Evolutionary conservation across 2,888 invertebrate species (phyloP).

Genomic region (Resseliella maxima): DNA sequence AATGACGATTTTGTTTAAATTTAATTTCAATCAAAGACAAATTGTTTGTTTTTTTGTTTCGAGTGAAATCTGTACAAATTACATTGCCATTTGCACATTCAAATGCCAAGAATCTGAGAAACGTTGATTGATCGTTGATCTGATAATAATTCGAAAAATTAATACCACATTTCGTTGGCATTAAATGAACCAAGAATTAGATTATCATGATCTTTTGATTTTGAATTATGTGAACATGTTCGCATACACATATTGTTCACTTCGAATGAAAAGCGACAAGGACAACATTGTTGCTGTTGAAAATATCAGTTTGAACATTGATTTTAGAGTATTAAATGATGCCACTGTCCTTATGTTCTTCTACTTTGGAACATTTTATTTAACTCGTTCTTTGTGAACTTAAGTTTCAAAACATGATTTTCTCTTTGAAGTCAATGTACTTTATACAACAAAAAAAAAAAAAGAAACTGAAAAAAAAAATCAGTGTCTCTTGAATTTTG

Average conservation of each 20-base stretch:
- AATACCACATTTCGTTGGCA: constrained; percentile 41
- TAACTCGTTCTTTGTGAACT: background rate
- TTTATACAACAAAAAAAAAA: background rate
- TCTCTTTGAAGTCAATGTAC: background rate
- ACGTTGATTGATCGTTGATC: constrained; percentile 45
- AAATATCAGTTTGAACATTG: too few species aligned
- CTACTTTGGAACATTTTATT: too few species aligned
- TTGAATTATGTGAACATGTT: background rate
- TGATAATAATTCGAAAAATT: constrained; percentile 26
- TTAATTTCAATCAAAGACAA: background rate
- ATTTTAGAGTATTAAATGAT: too few species aligned
- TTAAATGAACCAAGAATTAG: background rate
- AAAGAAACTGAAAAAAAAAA: background rate
- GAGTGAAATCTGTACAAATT: background rate
- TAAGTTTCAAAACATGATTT: background rate
- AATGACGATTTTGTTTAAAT: constrained; percentile 51
- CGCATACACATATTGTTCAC: background rate
- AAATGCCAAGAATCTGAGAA: constrained; percentile 24
- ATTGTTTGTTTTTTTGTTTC: too few species aligned
- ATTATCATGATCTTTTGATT: background rate
- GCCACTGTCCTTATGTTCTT: too few species aligned
- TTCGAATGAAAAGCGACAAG: background rate
- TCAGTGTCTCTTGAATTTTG: background rate
- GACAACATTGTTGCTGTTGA: too few species aligned
- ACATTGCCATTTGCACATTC: background rate